Base-by-base conservation (phyloP, 2,888 invertebrate species). In the Hanleya hanleyi region DNA sequence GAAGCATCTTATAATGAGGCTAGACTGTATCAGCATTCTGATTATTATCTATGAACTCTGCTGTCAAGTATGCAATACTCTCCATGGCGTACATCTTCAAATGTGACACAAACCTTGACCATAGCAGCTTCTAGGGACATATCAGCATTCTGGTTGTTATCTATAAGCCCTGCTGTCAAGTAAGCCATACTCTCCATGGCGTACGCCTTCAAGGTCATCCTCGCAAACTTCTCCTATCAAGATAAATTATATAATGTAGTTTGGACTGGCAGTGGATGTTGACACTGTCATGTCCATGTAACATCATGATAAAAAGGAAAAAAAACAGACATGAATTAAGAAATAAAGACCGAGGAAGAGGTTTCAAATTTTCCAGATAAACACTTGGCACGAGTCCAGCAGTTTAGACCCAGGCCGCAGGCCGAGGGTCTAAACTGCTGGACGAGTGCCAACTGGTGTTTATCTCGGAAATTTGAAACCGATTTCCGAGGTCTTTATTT, bases 111-210 rank as follows among this genome's bases (percentile, higher is more conserved):
- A 79, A 93, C 94, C 92, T 97, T 96, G 75, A 95, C 94, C 87
- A 96, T 94, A 5, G 95, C 94, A 57, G 94, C 92, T 89, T 98
- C 97, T 37, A 96, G 74, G 6, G 94, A 93, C 41, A 94, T 93
- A 86, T 98, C 97, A 69, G 95, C 95, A n/a, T 94, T 92, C 37
- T 93, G 91, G 79, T 94, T 95, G 0, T 92, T 93, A 86, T 98
- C 98, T 33, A 95, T 85, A 7, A 96, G 90, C 0, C 95, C 96
- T 0, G 96, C 94, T 0, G 96, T 96, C 83, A 96, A 92, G 88
- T 96, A 98, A 1, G 95, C 93, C 86, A 95, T 94, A 84, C 97
- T 96, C 90, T 98, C 98, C 89, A 96, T 94, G 0, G 94, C 95
- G 86, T 97, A 98, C 0, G 93, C 91, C 0, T 92, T 88, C 1